These are phyloP conservation scores for Clivina fossor DNA, from an alignment of 2,888 invertebrate species.

Conservation along the genomic window DNA sequence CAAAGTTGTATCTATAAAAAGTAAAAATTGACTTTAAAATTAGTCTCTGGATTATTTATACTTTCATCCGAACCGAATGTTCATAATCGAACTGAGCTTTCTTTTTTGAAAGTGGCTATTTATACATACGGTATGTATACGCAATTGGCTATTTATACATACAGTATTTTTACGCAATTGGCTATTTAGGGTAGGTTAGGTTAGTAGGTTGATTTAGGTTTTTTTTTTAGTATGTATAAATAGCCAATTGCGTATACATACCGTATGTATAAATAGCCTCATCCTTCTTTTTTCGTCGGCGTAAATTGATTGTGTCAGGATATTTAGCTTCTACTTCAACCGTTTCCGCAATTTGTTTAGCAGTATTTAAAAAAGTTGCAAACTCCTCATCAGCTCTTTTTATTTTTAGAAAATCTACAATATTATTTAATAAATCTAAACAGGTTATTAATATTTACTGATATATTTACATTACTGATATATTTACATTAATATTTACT, in stretches of 20 bases:
- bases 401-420: background rate
- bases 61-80: conserved; percentile 14
- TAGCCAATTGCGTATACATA: too few relatives aligned
- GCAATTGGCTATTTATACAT: too few relatives aligned
- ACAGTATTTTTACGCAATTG: too few relatives aligned
- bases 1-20: conserved; percentile 8
- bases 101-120: too few relatives aligned
- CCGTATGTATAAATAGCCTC: too few relatives aligned
- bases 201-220: too few relatives aligned
- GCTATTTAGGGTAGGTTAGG: too few relatives aligned
- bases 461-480: too few relatives aligned
- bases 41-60: conserved; percentile 5
- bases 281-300: conserved; percentile 8
- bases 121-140: too few relatives aligned
- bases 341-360: background rate
- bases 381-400: background rate
- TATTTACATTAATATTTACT: conserved; percentile 13
- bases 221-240: too few relatives aligned
- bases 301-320: background rate
- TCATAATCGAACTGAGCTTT: background rate
- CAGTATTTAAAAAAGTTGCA: background rate
- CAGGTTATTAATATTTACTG: too few relatives aligned
- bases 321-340: conserved; percentile 2
- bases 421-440: conserved; percentile 1
- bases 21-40: conserved; percentile 8